These are phyloP conservation scores for Turritopsis dohrnii DNA, from an alignment of 30 jellyfish, hydroid and myxozoan genomes.

Conservation along the genomic window DNA sequence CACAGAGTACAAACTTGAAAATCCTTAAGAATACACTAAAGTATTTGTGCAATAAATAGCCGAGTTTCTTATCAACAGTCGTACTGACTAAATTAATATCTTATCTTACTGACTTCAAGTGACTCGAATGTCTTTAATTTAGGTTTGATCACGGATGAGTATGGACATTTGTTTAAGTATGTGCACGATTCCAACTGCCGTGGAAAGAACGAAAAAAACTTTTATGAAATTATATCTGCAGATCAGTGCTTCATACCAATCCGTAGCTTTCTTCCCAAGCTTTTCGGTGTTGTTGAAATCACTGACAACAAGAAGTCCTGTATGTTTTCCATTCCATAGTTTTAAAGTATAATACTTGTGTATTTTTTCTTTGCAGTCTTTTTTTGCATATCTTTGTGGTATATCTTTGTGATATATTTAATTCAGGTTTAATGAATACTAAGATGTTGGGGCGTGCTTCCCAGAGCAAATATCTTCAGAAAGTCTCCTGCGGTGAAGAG, in stretches of 20 bases:
- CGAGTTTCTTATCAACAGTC: background rate
- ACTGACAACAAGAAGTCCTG: slow-evolving; percentile 11
- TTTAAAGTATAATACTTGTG: too few relatives aligned
- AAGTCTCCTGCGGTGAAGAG: too few relatives aligned
- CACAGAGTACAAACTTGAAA: too few relatives aligned
- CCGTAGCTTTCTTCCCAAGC: slow-evolving; percentile 42
- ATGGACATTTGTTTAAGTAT: slow-evolving; percentile 45
- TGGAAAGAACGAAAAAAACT: slow-evolving; percentile 43
- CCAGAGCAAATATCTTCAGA: too few relatives aligned
- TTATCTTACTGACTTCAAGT: too few relatives aligned
- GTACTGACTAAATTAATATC: background rate
- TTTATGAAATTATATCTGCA: slow-evolving; percentile 40
- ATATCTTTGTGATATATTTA: background rate
- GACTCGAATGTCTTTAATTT: background rate
- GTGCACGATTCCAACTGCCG: slow-evolving; percentile 35
- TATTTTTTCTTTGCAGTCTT: too few relatives aligned
- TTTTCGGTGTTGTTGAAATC: slow-evolving; percentile 36
- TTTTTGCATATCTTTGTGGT: background rate
- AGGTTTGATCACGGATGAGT: slow-evolving; percentile 62
- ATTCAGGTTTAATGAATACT: too few relatives aligned
- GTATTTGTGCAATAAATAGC: background rate
- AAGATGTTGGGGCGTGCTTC: too few relatives aligned
- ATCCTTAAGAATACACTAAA: too few relatives aligned
- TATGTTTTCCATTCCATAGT: slow-evolving; percentile 30
- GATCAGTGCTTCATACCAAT: slow-evolving; percentile 38